A percentile compares a stretch with the other conserved stretches of the same genome.
Conservation (phyloP, 2,113 vertebrate genomes). For the Hepsetus odoe region DNA sequence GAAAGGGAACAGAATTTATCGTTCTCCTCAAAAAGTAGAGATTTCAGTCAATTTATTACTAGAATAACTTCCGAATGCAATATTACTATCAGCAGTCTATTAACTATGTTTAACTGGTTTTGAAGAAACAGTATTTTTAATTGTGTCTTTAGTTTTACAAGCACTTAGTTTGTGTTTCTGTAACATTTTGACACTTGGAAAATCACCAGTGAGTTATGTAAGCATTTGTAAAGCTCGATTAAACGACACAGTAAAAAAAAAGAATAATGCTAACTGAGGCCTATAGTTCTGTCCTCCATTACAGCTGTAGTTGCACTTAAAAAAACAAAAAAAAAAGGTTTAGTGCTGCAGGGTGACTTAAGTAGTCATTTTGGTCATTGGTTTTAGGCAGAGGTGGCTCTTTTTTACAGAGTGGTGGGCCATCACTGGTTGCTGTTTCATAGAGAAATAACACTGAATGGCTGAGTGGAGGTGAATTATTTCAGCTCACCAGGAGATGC, state of each 20-base stretch:
- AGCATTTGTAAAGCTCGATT: no score
- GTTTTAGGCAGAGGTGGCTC: not conserved
- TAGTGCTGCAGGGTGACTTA: not conserved
- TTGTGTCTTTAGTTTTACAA: no score
- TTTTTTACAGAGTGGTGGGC: not conserved
- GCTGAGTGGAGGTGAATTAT: constrained; percentile 32
- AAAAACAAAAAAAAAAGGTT: no score
- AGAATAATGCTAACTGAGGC: no score
- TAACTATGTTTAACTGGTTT: not conserved
- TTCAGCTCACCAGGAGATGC: constrained; percentile 11
- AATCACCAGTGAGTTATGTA: no score
- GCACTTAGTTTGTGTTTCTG: no score
- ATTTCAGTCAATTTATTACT: not conserved
- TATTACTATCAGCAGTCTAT: not conserved
- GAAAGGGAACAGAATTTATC: not conserved
- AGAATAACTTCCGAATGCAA: not conserved
- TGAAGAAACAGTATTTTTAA: not conserved
- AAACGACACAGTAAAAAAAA: no score
- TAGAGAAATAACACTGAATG: not conserved
- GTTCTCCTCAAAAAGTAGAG: not conserved
- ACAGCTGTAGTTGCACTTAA: not conserved
- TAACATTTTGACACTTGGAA: no score
- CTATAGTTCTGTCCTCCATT: not conserved
- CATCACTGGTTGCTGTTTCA: constrained; percentile 17
- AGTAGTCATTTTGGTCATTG: not conserved